Percentiles rank a stretch among this genome's conserved stretches.
phyloP scores from a whole-genome alignment of 2,113 vertebrate species.

The Dicaeum eximium region DNA sequence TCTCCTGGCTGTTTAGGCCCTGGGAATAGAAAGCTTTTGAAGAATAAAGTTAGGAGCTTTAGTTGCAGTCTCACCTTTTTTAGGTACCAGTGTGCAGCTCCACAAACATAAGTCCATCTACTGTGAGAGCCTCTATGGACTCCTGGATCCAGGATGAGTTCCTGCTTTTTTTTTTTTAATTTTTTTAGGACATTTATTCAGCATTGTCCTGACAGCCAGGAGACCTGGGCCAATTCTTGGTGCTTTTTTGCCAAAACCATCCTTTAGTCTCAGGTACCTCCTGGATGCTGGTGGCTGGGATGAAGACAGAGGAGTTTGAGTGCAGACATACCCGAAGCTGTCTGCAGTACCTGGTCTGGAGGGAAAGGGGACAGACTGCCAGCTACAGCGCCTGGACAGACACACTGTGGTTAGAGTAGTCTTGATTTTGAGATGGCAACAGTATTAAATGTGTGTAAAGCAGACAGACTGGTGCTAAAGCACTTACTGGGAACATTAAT shows the following conservation, averaged over 20 bases:
- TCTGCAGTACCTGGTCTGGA: conserved; percentile 26
- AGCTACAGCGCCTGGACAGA: neutral
- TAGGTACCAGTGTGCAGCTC: neutral
- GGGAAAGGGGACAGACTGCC: neutral
- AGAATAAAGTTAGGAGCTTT: neutral
- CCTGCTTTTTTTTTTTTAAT: neutral
- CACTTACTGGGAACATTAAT: conserved; percentile 19
- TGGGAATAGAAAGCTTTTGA: neutral
- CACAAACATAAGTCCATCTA: neutral
- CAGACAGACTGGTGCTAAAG: conserved; percentile 51
- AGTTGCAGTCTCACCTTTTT: neutral
- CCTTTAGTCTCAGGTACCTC: neutral
- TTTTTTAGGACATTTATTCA: neutral
- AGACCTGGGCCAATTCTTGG: neutral
- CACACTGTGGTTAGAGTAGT: neutral
- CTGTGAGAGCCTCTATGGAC: neutral
- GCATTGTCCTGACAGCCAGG: neutral
- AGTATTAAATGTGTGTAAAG: conserved; percentile 13
- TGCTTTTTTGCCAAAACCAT: neutral
- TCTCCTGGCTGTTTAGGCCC: neutral
- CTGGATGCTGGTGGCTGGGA: neutral
- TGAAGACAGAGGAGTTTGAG: neutral
- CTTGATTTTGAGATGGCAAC: conserved; percentile 15
- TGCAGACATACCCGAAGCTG: neutral
- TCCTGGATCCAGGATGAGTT: neutral